Conservation (phyloP, 2,797 vertebrate genomes). For the Avahi laniger region DNA sequence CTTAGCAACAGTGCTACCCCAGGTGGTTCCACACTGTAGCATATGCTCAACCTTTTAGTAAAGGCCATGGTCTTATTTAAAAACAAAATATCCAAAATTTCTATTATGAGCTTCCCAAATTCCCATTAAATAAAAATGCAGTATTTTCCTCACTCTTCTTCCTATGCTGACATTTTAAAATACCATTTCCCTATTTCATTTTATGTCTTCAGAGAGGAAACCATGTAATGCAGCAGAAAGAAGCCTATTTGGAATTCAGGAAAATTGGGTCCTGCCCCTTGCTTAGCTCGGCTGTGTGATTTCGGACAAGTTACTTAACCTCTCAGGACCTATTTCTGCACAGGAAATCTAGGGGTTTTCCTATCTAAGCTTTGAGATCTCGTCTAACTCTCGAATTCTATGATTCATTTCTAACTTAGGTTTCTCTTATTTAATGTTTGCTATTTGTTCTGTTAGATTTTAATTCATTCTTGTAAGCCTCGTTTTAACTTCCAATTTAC, state of each 20-base stretch:
- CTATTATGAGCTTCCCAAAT: conserved; percentile 68
- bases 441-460: background rate
- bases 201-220: conserved; percentile 48
- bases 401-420: conserved; percentile 40
- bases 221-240: background rate
- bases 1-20: background rate
- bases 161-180: conserved; percentile 73
- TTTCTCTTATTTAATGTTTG: conserved; percentile 17
- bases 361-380: background rate
- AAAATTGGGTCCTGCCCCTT: background rate
- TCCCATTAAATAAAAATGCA: conserved; percentile 51
- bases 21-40: conserved; percentile 46
- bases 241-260: background rate
- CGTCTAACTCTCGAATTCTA: background rate
- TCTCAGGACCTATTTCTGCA: background rate
- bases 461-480: background rate
- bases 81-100: conserved; percentile 68
- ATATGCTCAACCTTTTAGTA: conserved; percentile 72
- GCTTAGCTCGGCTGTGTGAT: background rate
- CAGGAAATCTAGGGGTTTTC: conserved; percentile 47
- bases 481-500: background rate
- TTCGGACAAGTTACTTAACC: background rate
- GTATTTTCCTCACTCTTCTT: conserved; percentile 60
- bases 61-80: conserved; percentile 76
- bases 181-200: conserved; percentile 63